Conservation (phyloP, 2,113 vertebrate species). For the Siniperca chuatsi region DNA sequence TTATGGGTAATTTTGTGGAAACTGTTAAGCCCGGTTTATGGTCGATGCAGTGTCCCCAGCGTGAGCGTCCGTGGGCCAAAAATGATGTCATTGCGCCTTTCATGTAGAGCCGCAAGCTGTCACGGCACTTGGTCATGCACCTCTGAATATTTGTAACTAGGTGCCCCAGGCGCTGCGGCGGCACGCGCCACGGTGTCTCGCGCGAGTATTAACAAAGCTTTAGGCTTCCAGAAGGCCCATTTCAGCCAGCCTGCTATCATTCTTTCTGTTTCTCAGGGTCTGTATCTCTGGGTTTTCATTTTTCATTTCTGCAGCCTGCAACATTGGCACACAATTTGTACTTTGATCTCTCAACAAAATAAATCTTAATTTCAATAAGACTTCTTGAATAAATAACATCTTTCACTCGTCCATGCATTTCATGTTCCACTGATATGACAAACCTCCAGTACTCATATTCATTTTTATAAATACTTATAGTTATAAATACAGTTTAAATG, state of each 20-base stretch:
- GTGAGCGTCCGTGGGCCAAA: too few relatives aligned
- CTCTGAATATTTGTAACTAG: too few relatives aligned
- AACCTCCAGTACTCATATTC: background rate
- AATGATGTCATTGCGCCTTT: too few relatives aligned
- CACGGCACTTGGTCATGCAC: too few relatives aligned
- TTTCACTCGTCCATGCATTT: background rate
- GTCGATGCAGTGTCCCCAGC: too few relatives aligned
- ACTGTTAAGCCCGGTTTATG: background rate
- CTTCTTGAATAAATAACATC: background rate
- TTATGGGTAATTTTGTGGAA: slow-evolving; percentile 41
- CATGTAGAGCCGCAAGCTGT: too few relatives aligned
- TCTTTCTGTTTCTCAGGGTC: background rate
- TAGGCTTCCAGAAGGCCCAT: slow-evolving; percentile 17
- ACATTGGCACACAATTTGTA: background rate
- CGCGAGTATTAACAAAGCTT: too few relatives aligned
- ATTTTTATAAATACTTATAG: background rate
- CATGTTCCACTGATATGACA: background rate
- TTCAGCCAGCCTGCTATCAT: background rate
- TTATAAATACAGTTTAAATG: background rate
- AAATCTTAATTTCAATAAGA: background rate
- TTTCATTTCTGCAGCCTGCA: background rate
- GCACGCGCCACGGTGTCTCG: too few relatives aligned
- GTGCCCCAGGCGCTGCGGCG: too few relatives aligned
- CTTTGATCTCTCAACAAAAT: background rate
- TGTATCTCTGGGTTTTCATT: slow-evolving; percentile 2